Base-by-base conservation (phyloP, 1,140 invertebrate genomes). In the Lasaia peninsularis region DNA sequence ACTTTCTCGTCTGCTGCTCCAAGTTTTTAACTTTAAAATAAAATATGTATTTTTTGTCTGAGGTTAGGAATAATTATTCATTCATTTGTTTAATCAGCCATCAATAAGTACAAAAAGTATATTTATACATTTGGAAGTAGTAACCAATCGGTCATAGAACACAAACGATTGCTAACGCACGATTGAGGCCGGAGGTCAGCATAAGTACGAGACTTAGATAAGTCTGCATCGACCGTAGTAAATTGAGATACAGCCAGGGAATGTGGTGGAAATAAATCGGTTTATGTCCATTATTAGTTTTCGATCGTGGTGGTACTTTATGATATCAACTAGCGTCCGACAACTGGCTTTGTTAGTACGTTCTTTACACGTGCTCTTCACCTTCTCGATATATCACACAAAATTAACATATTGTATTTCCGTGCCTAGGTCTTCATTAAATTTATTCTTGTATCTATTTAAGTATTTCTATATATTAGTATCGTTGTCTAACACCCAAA, bases 151-250 rank as follows among this genome's bases (percentile, higher is more conserved):
- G 65, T 67, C 64, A 70, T 66, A 78, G 71, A 51, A 75, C 74
- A 78, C 64, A 69, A 83, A 78, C 74, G 75, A 80, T 69, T 70
- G 61, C 61, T 62, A 67, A 73, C 64, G 74, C 79, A 84, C 82
- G 80, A 80, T 69, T 67, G 68, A 58, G 75, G 75, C 65, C 71
- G 62, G 56, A 62, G 80, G 80, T 86, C 77, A 73, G 62, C 68
- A 73, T 76, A 73, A 77, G 73, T 77, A 75, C 73, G 58, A 71
- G 66, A 51, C 62, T 69, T 58, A 68, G 62, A 65, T 65, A 62
- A 52, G 63, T 58, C 52, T 56, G 54, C 56, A 51, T 58, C 54
- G 60, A 37, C 60, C 56, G 53, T 69, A 54, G 62, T 67, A 67
- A 67, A 70, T 70, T 70, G 68, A 70, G 65, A 70, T 65, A 64